Percentiles rank a stretch among this genome's conserved stretches.
Evolutionary conservation across 2,113 vertebrate genomes (phyloP).

Genomic region (Microcebus murinus): DNA sequence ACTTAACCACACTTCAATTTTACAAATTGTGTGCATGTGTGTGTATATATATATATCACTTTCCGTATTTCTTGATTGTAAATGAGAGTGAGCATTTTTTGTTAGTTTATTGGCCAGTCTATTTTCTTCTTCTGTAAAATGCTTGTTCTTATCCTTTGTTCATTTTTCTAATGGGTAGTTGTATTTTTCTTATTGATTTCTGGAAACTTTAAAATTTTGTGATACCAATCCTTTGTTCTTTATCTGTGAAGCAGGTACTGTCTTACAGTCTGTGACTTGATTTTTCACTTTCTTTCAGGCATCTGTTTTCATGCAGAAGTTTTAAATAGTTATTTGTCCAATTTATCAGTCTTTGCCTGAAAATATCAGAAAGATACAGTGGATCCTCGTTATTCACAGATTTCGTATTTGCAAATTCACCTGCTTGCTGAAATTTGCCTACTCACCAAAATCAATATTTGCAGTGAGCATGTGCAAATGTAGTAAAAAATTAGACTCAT

Average conservation of each 20-base stretch:
- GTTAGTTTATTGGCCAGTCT: too few relatives aligned
- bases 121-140: not conserved
- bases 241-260: constrained; percentile 17
- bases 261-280: not conserved
- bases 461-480: not conserved
- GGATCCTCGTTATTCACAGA: not conserved
- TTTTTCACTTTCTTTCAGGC: constrained; percentile 44
- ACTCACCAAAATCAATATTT: not conserved
- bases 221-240: not conserved
- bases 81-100: too few relatives aligned
- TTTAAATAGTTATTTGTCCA: not conserved
- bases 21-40: not conserved
- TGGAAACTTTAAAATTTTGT: not conserved
- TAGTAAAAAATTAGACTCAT: not conserved
- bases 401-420: not conserved
- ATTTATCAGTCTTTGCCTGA: not conserved
- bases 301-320: constrained; percentile 17
- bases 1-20: not conserved
- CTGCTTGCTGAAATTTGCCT: not conserved
- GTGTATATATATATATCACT: not conserved
- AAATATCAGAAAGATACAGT: constrained; percentile 31
- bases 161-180: constrained; percentile 25
- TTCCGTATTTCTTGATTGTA: too few relatives aligned
- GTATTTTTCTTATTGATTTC: not conserved
- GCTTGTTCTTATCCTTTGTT: not conserved